Evolutionary conservation across 1,140 invertebrate species (phyloP), one percentile per base, ranked within the genome.

Genomic region (Drosophila aff.): DNA sequence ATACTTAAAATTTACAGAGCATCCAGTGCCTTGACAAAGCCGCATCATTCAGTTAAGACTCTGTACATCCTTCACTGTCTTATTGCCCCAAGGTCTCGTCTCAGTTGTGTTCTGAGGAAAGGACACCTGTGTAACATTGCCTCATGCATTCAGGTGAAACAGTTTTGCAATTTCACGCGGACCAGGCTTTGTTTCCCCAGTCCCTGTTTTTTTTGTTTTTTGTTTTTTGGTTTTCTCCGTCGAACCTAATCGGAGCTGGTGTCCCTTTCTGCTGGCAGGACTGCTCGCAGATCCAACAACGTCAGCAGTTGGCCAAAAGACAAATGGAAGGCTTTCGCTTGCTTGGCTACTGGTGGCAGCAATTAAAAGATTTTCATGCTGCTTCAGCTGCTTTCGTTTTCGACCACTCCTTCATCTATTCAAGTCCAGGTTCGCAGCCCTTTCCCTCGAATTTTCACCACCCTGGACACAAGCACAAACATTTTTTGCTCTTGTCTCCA

Each of bases 321-420:
- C 69, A 89, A 89, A 89, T 89, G 74, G 78, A 84, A 63, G 62
- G 77, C 75, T 72, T 75, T 76, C 46, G 62, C 72, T 68, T 76
- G 63, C 81, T 73, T 77, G 79, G 59, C 76, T 82, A 82, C 71
- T 80, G 79, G 71, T 63, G 58, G 57, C 85, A 81, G 77, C 85
- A 89, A 89, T 89, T 89, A 89, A 89, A 89, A 79, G 84, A 84
- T 84, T 89, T 79, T 84, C 79, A 82, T 86, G 61, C 81, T 79
- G 63, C 60, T 76, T 60, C 61, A 64, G 61, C 55, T 74, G 55
- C 55, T 78, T 71, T 76, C 55, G 44, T 78, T 69, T 71, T 53
- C 62, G 40, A 47, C 38, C 50, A 64, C 49, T 79, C 66, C 62
- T 67, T 76, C 52, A 73, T 73, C 46, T 52, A 38, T 73, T 57